Percentiles rank a stretch among this genome's conserved stretches.
phyloP scores from a whole-genome alignment of 2,113 vertebrate species.

The Chrysemys picta region DNA sequence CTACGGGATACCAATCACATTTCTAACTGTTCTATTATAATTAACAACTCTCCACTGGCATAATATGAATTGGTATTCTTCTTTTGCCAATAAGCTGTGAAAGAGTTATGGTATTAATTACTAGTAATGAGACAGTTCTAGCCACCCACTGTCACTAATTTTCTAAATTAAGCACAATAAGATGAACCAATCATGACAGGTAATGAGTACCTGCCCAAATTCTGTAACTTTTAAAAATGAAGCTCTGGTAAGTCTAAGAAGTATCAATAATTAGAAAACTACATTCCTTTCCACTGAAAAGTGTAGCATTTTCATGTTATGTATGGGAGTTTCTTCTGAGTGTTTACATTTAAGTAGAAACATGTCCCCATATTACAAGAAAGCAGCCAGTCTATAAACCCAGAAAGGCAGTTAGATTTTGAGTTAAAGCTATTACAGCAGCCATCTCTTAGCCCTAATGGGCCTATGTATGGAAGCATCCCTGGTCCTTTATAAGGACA shows the following conservation, averaged over 20 bases:
- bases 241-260: constrained; percentile 30
- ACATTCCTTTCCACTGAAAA: background rate
- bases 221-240: constrained; percentile 22
- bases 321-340: background rate
- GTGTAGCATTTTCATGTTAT: background rate
- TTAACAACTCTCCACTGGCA: constrained; percentile 57
- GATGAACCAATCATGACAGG: constrained; percentile 41
- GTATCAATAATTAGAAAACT: constrained; percentile 13
- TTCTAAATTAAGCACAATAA: constrained; percentile 70
- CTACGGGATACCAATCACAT: constrained; percentile 29
- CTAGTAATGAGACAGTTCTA: constrained; percentile 62
- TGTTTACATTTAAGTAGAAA: constrained; percentile 20
- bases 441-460: background rate
- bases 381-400: background rate
- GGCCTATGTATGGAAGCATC: background rate
- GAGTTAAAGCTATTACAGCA: background rate
- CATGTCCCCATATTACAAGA: background rate
- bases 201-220: constrained; percentile 64
- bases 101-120: constrained; percentile 66
- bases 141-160: constrained; percentile 62
- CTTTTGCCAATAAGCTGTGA: constrained; percentile 53
- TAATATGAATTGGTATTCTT: constrained; percentile 55
- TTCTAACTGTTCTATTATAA: constrained; percentile 51
- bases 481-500: background rate
- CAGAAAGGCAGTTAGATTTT: background rate